A percentile compares a stretch with the other conserved stretches of the same genome.
Conservation (phyloP, 2,888 invertebrate species). For the Rugalucina vietnamica region DNA sequence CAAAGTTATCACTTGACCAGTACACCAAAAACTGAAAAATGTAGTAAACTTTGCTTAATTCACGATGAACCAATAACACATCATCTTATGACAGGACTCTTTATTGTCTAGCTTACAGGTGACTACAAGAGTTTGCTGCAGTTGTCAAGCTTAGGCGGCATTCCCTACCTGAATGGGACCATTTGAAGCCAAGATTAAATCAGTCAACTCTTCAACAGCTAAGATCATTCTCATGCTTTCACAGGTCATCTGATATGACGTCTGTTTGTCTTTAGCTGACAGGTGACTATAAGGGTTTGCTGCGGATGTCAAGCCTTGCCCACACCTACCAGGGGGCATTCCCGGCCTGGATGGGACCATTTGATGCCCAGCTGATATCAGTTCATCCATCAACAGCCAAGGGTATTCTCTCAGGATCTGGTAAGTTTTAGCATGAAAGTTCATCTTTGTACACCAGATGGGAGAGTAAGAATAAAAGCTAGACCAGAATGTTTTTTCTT, state of each 20-base stretch:
- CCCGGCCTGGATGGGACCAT: slow-evolving; percentile 67
- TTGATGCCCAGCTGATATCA: slow-evolving; percentile 61
- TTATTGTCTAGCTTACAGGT: slow-evolving; percentile 58
- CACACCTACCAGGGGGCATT: slow-evolving; percentile 57
- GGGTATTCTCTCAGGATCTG: slow-evolving; percentile 60
- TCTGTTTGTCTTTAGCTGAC: slow-evolving; percentile 55
- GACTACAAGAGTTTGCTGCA: slow-evolving; percentile 61
- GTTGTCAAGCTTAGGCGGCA: slow-evolving; percentile 57
- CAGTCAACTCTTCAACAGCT: slow-evolving; percentile 55
- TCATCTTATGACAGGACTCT: no score
- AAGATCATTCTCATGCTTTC: no score
- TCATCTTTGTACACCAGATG: no score
- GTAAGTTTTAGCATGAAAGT: no score
- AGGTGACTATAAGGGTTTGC: slow-evolving; percentile 62
- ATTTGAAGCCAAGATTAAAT: slow-evolving; percentile 59
- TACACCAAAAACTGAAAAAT: no score
- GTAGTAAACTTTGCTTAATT: no score
- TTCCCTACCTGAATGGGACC: slow-evolving; percentile 69
- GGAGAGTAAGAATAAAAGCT: no score
- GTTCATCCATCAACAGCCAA: slow-evolving; percentile 58
- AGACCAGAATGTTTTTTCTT: no score
- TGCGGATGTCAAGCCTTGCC: slow-evolving; percentile 56
- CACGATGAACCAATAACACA: no score
- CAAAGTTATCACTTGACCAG: no score
- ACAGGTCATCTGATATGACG: no score